Base-by-base conservation (phyloP, 2,888 invertebrate species). In the Stegana nigrithorax region DNA sequence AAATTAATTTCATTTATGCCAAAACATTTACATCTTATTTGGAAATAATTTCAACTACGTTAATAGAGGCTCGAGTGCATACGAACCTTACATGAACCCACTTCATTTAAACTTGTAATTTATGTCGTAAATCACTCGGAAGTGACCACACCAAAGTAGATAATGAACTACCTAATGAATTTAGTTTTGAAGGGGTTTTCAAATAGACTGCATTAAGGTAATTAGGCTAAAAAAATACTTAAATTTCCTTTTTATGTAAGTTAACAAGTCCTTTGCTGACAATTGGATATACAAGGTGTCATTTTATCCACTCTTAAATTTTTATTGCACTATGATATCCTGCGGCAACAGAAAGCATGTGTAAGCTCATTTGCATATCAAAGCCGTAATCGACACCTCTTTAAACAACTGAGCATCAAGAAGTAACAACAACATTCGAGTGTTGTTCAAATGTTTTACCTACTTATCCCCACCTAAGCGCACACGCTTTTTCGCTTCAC, bases 361-460 rank as follows among this genome's bases (percentile, higher is more conserved):
- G 39, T n/a, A n/a, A 26, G 4, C 25, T 17, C 71, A 78, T 78
- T 78, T 78, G 78, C 78, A 78, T 78, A 78, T 78, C 78, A 78
- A 78, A 78, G 74, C 72, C 74, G 75, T 76, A 78, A 78, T 78
- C 78, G 78, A 74, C 78, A 78, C 77, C 75, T 77, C 71, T 66
- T 57, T 32, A 67, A 69, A 67, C 64, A 58, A 67, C 63, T 67
- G 39, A 63, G 60, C 63, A 65, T 67, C 69, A 45, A 69, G 64
- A 56, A 62, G 66, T 69, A 67, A 26, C 26, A 17, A 14, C 1
- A 44, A 44, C 26, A 17, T 39, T 23, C 36, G 71, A 65, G 42
- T n/a, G n/a, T n/a, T n/a, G n/a, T n/a, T n/a, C 47, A 59, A 62
- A 60, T 59, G 58, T 55, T 65, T 12, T 21, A 50, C 29, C 26